Conservation (phyloP, 2,113 vertebrate genomes). For the Channa maculata region DNA sequence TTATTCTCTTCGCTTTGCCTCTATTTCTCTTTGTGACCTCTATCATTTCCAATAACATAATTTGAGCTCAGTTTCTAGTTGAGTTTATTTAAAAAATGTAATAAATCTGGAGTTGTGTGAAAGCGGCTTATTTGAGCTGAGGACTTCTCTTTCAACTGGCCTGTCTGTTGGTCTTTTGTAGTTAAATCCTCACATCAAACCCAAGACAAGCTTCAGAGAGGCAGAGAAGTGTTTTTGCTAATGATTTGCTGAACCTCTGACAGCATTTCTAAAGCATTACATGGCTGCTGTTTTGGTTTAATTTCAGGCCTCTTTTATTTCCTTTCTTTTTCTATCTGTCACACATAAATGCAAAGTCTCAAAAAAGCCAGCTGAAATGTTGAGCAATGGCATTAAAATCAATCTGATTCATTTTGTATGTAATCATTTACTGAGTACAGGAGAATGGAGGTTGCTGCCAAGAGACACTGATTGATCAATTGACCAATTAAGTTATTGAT, state of each 20-base stretch:
- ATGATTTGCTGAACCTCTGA: constrained; percentile 31
- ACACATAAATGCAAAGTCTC: not conserved
- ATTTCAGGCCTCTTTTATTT: constrained; percentile 18
- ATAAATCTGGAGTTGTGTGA: constrained; percentile 43
- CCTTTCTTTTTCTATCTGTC: not conserved
- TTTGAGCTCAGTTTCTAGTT: constrained; percentile 27
- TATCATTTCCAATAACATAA: constrained; percentile 46
- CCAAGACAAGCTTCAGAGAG: constrained; percentile 54
- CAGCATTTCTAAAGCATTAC: constrained; percentile 46
- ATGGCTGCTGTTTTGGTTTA: constrained; percentile 13
- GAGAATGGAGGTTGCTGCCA: not conserved
- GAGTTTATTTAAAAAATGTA: constrained; percentile 55
- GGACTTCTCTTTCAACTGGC: constrained; percentile 34
- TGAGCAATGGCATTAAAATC: not conserved
- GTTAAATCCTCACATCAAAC: constrained; percentile 55
- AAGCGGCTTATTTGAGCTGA: constrained; percentile 51
- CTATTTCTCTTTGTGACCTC: constrained; percentile 34
- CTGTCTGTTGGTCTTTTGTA: constrained; percentile 41
- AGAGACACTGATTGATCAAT: not conserved
- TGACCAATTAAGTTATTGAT: not conserved
- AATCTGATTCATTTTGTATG: not conserved
- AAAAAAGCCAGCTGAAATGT: not conserved
- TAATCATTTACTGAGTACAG: not conserved
- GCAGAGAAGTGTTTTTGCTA: constrained; percentile 23
- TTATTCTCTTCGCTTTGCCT: not conserved